Base-by-base conservation (phyloP, 2,113 vertebrate genomes). In the Climacteris rufus region DNA sequence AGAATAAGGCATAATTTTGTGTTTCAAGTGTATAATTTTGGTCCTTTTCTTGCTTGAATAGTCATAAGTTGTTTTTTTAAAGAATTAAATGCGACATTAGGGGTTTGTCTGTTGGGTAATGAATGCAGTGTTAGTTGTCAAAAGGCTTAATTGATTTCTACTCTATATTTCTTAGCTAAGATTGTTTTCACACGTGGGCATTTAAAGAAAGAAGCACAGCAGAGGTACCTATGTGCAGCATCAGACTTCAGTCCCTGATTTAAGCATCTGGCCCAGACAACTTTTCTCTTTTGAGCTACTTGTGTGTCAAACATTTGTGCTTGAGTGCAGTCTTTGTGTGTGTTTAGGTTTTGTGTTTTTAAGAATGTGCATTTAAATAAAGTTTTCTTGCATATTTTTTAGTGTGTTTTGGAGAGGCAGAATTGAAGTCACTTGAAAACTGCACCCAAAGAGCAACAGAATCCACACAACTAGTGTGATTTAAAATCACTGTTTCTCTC, bases 161-260 rank as follows among this genome's bases (percentile, higher is more conserved):
- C 5, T 72, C 9, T 33, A 1, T n/a, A 6, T 71, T 81, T 75
- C n/a, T 64, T n/a, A 69, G 23, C 37, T 44, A n/a, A 59, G 28
- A 15, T 60, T 27, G 15, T 40, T 71, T 64, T 45, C 25, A 31
- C 16, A 28, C 2, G 0, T 9, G n/a, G 18, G 2, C 17, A 7
- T 70, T 44, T 45, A 65, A 75, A 77, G 54, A 63, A 49, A 31
- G 22, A 39, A 49, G 20, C 2, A 11, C 2, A 56, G 9, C 2
- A 0, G 1, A 23, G 33, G 25, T 45, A 33, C 5, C 12, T 42
- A 6, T 3, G 1, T 24, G 18, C 17, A 14, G 5, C 4, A 7
- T 40, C 14, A 31, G 37, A 8, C n/a, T 12, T 28, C 2, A 40
- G 2, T 9, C 44, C 50, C 30, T 4, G 10, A 9, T 39, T n/a